These are phyloP conservation scores for Acipenser ruthenus DNA, from an alignment of 2,797 vertebrate genomes.

Conservation along the genomic window DNA sequence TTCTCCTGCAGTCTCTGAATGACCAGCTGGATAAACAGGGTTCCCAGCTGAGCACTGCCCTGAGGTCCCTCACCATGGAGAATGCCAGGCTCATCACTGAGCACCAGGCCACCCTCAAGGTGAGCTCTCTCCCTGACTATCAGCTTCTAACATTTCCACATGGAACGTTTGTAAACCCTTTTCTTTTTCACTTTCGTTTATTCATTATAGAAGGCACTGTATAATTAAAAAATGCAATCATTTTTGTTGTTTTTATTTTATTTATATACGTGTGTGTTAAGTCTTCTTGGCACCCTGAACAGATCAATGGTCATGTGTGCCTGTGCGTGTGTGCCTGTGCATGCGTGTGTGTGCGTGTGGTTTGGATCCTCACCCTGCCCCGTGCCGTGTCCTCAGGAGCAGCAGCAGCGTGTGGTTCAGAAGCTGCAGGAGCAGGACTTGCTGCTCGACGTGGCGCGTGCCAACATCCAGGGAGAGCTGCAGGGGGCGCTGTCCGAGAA, in stretches of 20 bases:
- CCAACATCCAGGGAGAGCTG: constrained; percentile 44
- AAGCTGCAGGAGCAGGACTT: constrained; percentile 53
- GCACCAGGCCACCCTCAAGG: constrained; percentile 47
- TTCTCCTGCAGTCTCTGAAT: constrained; percentile 44
- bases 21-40: constrained; percentile 46
- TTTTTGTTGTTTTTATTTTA: too few relatives aligned
- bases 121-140: constrained; percentile 18
- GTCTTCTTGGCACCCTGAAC: not conserved
- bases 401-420: constrained; percentile 41
- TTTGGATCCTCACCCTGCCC: not conserved
- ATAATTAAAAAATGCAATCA: too few relatives aligned
- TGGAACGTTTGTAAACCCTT: too few relatives aligned
- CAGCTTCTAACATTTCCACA: not conserved
- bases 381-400: constrained; percentile 35
- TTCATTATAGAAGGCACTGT: too few relatives aligned
- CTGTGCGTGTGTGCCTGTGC: not conserved
- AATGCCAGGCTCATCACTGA: constrained; percentile 44
- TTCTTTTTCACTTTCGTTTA: too few relatives aligned
- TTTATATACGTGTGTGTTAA: too few relatives aligned
- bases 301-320: too few relatives aligned
- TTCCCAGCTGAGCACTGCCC: constrained; percentile 42
- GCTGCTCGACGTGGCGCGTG: constrained; percentile 44
- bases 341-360: not conserved
- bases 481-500: constrained; percentile 42
- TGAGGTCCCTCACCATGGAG: constrained; percentile 42